These are phyloP conservation scores for Steinernema scapterisci DNA, from an alignment of 2,888 invertebrate genomes.

Conservation along the genomic window DNA sequence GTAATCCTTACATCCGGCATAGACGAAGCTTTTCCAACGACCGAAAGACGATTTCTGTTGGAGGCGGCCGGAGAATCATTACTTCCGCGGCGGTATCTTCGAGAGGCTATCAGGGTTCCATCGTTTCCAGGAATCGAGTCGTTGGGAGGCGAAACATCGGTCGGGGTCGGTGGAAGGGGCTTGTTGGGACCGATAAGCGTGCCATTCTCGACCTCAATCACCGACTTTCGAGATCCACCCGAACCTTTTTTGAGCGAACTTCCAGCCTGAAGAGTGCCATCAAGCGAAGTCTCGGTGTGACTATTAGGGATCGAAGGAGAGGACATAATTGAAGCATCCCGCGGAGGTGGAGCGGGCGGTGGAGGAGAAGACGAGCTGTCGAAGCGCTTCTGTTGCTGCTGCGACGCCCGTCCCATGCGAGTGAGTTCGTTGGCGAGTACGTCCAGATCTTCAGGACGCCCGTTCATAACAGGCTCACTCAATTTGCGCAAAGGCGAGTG, in stretches of 20 bases:
- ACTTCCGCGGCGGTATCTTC: conserved; percentile 7
- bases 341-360: conserved; percentile 67
- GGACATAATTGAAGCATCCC: conserved; percentile 60
- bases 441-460: conserved; percentile 80
- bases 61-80: conserved; percentile 37
- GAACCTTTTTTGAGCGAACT: conserved; percentile 7
- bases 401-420: conserved; percentile 75
- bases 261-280: conserved; percentile 62
- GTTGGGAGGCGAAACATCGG: conserved; percentile 73
- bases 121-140: conserved; percentile 40
- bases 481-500: conserved; percentile 58
- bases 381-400: conserved; percentile 32
- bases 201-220: conserved; percentile 42
- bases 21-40: conserved; percentile 56
- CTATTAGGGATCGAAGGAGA: not conserved
- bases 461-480: conserved; percentile 62
- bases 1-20: conserved; percentile 56
- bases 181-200: conserved; percentile 76
- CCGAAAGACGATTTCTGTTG: conserved; percentile 38
- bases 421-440: conserved; percentile 92
- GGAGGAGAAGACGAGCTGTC: conserved; percentile 52
- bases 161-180: conserved; percentile 90
- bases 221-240: conserved; percentile 8
- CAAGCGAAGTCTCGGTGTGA: conserved; percentile 61
- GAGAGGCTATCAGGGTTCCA: conserved; percentile 41